phyloP scores from a whole-genome alignment of 2,888 invertebrate species.

The Crossocerus cetratus region DNA sequence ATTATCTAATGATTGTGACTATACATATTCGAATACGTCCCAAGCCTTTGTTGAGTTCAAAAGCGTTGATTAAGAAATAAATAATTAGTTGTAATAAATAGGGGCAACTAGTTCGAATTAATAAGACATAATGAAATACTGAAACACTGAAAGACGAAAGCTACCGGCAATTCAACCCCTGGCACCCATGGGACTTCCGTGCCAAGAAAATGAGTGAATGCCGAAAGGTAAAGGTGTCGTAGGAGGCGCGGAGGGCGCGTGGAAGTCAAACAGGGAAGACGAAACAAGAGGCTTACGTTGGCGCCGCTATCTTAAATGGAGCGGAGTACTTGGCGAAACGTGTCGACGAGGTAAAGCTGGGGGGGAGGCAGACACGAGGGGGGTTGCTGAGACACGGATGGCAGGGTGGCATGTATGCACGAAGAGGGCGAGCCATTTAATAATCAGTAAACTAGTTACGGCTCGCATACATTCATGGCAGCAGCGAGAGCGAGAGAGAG shows the following conservation, averaged over 20 bases:
- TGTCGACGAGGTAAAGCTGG: constrained; percentile 7
- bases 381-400: constrained; percentile 39
- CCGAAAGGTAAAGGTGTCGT: constrained; percentile 31
- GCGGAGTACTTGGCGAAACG: constrained; percentile 38
- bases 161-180: neutral
- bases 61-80: too few relatives aligned
- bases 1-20: too few relatives aligned
- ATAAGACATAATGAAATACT: too few relatives aligned
- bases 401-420: constrained; percentile 45
- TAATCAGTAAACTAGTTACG: constrained; percentile 65
- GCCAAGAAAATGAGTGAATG: constrained; percentile 16
- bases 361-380: constrained; percentile 24
- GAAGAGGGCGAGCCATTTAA: constrained; percentile 58
- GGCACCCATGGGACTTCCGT: neutral
- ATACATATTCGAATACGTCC: too few relatives aligned
- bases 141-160: too few relatives aligned
- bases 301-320: constrained; percentile 32
- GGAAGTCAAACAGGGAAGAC: neutral
- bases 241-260: constrained; percentile 21
- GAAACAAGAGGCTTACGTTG: too few relatives aligned
- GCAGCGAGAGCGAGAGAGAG: constrained; percentile 27
- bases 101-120: too few relatives aligned
- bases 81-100: too few relatives aligned
- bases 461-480: constrained; percentile 56
- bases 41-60: too few relatives aligned